A percentile compares a stretch with the other conserved stretches of the same genome.
These are phyloP conservation scores for Pelecanus crispus DNA, from an alignment of 2,113 vertebrate genomes.

Conservation along the genomic window DNA sequence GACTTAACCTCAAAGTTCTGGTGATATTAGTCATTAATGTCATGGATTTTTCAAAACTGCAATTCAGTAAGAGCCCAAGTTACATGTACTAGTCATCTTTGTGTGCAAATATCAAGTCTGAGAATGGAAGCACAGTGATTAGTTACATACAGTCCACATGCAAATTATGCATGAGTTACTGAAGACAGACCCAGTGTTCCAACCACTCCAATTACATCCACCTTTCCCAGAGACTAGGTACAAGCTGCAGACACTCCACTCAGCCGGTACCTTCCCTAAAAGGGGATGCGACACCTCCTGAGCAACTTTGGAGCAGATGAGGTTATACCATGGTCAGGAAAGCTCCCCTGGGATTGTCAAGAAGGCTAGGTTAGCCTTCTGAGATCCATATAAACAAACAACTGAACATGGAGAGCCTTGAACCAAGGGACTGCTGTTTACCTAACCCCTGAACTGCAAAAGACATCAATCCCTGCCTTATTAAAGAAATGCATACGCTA, in stretches of 20 bases:
- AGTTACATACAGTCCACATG: rapidly evolving
- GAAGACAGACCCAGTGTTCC: neutral
- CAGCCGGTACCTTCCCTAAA: neutral
- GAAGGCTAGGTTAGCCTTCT: conserved; percentile 62
- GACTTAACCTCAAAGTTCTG: neutral
- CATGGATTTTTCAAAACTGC: neutral
- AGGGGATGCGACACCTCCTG: conserved; percentile 13
- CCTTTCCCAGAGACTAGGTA: neutral
- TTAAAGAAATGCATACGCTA: conserved; percentile 62
- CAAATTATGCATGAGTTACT: neutral
- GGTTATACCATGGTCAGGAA: conserved; percentile 57
- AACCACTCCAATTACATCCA: neutral
- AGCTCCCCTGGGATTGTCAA: conserved; percentile 52
- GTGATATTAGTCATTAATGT: neutral
- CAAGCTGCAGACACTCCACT: neutral
- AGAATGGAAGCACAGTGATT: neutral
- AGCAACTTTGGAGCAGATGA: conserved; percentile 23
- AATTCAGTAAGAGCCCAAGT: neutral
- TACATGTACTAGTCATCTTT: rapidly evolving
- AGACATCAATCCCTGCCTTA: conserved; percentile 72
- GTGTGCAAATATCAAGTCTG: neutral
- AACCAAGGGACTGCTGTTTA: conserved; percentile 72
- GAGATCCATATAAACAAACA: conserved; percentile 73
- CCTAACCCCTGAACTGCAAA: conserved; percentile 68
- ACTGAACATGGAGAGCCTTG: conserved; percentile 68